Percentiles rank a stretch among this genome's conserved stretches.
Conservation (phyloP, 1,140 invertebrate species). For the Drosophila jambulina region DNA sequence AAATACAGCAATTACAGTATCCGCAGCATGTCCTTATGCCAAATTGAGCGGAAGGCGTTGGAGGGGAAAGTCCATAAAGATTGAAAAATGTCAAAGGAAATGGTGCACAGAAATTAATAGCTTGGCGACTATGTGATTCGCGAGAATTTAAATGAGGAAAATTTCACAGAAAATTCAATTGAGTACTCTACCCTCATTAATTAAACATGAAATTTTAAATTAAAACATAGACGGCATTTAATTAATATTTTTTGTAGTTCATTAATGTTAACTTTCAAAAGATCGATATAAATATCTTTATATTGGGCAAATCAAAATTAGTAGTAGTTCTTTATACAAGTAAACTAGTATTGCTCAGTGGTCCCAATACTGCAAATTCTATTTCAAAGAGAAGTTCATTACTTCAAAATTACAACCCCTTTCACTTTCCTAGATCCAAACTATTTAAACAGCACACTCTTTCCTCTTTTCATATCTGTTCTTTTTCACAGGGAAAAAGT, state of each 20-base stretch:
- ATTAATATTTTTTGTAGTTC: too few relatives aligned
- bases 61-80: slow-evolving; percentile 13
- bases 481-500: not conserved
- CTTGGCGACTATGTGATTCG: not conserved
- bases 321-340: too few relatives aligned
- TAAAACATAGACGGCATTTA: not conserved
- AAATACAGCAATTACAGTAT: slow-evolving; percentile 68
- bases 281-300: too few relatives aligned
- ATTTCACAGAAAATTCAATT: not conserved
- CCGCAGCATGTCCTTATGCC: slow-evolving; percentile 62
- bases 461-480: not conserved
- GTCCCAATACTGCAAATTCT: not conserved
- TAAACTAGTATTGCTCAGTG: not conserved
- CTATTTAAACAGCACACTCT: not conserved
- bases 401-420: slow-evolving; percentile 1
- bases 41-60: slow-evolving; percentile 72
- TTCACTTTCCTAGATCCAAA: not conserved
- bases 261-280: too few relatives aligned
- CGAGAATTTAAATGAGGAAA: not conserved
- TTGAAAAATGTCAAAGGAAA: slow-evolving; percentile 16
- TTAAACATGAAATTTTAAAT: not conserved
- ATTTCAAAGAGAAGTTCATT: slow-evolving; percentile 10
- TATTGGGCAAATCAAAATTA: too few relatives aligned
- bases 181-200: too few relatives aligned
- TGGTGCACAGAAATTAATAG: not conserved